Evolutionary conservation across 2,888 invertebrate species (phyloP), one percentile per base, ranked within the genome.

Genomic region (Chrysolina haemoptera): DNA sequence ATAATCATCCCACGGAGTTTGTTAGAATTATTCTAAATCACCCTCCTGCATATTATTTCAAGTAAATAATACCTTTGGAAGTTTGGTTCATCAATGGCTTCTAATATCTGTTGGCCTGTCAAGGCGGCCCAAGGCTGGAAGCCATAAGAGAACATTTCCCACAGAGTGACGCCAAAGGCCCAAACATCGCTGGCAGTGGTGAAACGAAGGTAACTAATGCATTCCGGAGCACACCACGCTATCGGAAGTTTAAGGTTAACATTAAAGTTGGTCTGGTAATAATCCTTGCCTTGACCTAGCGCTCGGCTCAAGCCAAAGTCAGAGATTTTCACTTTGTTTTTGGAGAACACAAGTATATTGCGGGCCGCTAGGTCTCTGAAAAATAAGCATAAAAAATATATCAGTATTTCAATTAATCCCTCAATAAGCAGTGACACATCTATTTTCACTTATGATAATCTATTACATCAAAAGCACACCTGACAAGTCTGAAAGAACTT

Each of bases 91-190:
- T 99, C 98, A 73, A 99, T 98, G 6, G 98, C 96, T 87, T 97
- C 97, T 6, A 99, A 88, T 80, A 99, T 99, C 88, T 98, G 97
- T 79, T 96, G 94, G 0, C 88, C 88, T 0, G 96, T 97, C 68
- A 97, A 90, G 0, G 97, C 98, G 0, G 96, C 96, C 99, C 99
- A 99, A 0, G 99, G 99, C 87, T 98, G 98, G 86, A 97, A 97
- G 0, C 99, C 99, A 85, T 98, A 99, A 0, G 97, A 97, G 87
- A 99, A 99, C 96, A 99, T 97, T 88, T 99, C 99, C 99, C 99
- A 99, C 0, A 99, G 89, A n/a, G 98, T 97, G 9, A 85, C 88
- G 3, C 96, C 99, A 87, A 94, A 99, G 0, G 99, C 97, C 99
- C 99, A 99, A 0, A 98, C 97, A 86, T 99, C 99, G 71, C 97